Conservation (phyloP, 92 coral and sea anemone species). For the Umimayanthus chanpuru region DNA sequence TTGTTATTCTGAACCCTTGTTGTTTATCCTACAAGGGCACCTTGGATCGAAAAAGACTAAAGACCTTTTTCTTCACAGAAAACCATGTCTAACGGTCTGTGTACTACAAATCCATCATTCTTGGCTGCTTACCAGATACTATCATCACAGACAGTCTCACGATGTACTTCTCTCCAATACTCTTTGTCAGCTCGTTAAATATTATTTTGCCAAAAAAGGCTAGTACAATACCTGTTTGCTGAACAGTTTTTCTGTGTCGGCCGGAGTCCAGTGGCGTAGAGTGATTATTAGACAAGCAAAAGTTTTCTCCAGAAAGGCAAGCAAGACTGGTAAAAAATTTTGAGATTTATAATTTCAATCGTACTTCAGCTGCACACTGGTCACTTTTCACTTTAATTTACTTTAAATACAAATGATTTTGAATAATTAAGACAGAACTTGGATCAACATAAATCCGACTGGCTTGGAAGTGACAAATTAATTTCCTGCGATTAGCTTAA, state of each 20-base stretch:
- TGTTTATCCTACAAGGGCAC: background rate
- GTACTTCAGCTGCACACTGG: background rate
- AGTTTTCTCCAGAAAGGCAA: too few species aligned
- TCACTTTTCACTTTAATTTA: background rate
- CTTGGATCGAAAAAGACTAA: background rate
- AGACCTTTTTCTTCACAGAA: background rate
- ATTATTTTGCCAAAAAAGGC: background rate
- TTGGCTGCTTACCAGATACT: background rate
- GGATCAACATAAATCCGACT: conserved; percentile 12
- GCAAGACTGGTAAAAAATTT: background rate
- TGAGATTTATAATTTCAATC: background rate
- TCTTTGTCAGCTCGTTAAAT: background rate
- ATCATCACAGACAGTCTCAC: background rate
- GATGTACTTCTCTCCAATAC: too few species aligned
- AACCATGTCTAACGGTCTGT: background rate
- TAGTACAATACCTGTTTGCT: background rate
- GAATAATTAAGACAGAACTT: conserved; percentile 3
- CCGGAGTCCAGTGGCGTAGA: background rate
- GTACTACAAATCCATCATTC: background rate
- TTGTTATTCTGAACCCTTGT: background rate
- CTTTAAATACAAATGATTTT: background rate
- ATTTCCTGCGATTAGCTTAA: conserved; percentile 5
- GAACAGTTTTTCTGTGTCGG: background rate
- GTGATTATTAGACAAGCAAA: background rate
- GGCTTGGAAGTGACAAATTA: conserved; percentile 16